Evolutionary conservation across 1,140 invertebrate species (phyloP).

Genomic region (Caenorhabditis tropicalis): DNA sequence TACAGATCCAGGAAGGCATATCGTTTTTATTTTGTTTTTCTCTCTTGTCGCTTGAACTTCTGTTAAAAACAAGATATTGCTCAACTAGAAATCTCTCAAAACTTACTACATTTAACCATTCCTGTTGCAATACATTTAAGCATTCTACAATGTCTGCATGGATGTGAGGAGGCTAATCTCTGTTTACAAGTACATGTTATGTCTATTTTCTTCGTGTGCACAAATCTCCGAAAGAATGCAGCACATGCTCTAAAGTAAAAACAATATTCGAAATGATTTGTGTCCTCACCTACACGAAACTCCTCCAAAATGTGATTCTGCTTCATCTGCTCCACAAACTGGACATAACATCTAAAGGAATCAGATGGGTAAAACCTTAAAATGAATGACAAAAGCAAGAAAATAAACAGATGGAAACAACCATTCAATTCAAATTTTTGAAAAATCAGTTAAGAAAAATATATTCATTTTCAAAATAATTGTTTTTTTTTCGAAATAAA

Average conservation of each 20-base stretch:
- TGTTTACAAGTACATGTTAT: background rate
- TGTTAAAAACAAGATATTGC: background rate
- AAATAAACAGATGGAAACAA: background rate
- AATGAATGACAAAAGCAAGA: background rate
- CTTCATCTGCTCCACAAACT: background rate
- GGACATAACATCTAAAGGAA: background rate
- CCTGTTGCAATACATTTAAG: background rate
- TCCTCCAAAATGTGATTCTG: constrained; percentile 15
- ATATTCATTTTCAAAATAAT: too few relatives aligned
- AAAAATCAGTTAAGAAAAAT: too few relatives aligned
- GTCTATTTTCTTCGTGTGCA: background rate
- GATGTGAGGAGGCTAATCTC: constrained; percentile 3
- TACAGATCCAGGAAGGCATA: background rate
- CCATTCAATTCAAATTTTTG: background rate
- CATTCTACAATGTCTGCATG: constrained; percentile 19
- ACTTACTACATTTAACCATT: constrained; percentile 22
- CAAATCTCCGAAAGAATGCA: background rate
- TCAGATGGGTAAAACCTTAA: background rate
- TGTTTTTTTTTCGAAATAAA: too few relatives aligned
- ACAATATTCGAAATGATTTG: background rate
- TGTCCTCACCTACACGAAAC: background rate
- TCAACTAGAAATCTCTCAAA: background rate
- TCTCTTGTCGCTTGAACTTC: background rate
- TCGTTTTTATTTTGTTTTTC: background rate
- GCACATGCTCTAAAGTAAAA: constrained; percentile 13